phyloP scores from a whole-genome alignment of 2,888 invertebrate species.

The Pristionchus exspectatus region DNA sequence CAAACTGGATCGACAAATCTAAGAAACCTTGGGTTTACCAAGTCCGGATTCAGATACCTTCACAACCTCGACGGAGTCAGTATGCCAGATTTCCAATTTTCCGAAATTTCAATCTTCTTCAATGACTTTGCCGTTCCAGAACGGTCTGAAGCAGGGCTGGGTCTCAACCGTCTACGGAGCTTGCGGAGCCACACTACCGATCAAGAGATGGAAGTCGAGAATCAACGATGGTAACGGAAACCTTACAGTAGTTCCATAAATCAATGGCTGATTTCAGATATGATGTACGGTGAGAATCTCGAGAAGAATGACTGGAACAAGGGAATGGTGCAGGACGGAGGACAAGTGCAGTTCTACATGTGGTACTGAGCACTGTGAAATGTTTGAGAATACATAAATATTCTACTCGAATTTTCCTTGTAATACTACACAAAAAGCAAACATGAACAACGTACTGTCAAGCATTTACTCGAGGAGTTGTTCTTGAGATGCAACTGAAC shows the following conservation, averaged over 20 bases:
- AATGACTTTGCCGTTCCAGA: background rate
- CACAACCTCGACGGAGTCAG: background rate
- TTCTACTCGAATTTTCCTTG: too few species aligned
- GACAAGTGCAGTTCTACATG: background rate
- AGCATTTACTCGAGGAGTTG: too few species aligned
- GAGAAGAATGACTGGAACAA: background rate
- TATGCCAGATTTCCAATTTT: background rate
- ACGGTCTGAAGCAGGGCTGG: constrained; percentile 10
- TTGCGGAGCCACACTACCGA: background rate
- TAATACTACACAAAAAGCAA: too few species aligned
- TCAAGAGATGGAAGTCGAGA: constrained; percentile 32
- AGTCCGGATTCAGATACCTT: background rate
- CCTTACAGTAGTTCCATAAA: background rate
- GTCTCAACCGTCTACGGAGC: background rate
- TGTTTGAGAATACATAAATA: too few species aligned
- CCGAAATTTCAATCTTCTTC: background rate
- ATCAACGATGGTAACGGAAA: background rate
- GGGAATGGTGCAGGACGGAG: background rate
- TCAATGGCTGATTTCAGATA: background rate
- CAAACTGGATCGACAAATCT: background rate
- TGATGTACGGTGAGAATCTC: constrained; percentile 15
- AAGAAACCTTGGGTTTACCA: background rate
- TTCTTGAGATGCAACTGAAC: too few species aligned
- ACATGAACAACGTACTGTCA: too few species aligned
- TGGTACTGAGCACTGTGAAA: background rate